Base-by-base conservation (phyloP, 1,140 invertebrate species). In the Panulirus ornatus region DNA sequence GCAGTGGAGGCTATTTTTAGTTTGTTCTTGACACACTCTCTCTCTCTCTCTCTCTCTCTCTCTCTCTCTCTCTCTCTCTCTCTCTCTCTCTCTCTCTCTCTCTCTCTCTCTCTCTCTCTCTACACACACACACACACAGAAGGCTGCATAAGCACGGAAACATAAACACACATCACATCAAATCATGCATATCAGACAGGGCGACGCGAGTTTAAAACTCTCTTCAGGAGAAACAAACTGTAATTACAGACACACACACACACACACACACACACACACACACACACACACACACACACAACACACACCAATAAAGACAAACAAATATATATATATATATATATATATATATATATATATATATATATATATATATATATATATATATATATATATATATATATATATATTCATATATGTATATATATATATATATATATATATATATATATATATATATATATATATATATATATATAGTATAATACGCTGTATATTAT, bases 311-410 rank as follows among this genome's bases (percentile, higher is more conserved):
- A 73, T 16, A 73, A 3, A 73, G 70, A n/a, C 73, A 42, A 47
- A 5, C 44, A 6, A 47, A 34, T 66, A 66, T 66, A 66, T 66
- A 66, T 66, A 30, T 66, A 66, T 66, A 66, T 66, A 66, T 66
- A 66, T 66, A 66, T 66, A 66, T 66, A 66, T 66, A 66, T 66
- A 66, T 66, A 66, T 66, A 66, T 66, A 66, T 30, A 66, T 30
- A 30, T 58, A 58, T 58, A 58, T 58, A 58, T 58, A 58, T 58
- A 58, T 58, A 58, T 58, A 58, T 58, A 58, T 58, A 58, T 58
- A 58, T 58, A 22, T 58, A 66, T 66, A 66, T 66, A 66, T 66
- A 66, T 66, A 66, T 66, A 66, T 30, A 66, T 30, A 30, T 58
- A 58, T 58, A 58, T 58, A 58, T 58, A 58, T 58, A 58, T 58